A percentile compares a stretch with the other conserved stretches of the same genome.
Evolutionary conservation across 2,888 invertebrate species (phyloP).

Genomic region (Tetropium fuscum): DNA sequence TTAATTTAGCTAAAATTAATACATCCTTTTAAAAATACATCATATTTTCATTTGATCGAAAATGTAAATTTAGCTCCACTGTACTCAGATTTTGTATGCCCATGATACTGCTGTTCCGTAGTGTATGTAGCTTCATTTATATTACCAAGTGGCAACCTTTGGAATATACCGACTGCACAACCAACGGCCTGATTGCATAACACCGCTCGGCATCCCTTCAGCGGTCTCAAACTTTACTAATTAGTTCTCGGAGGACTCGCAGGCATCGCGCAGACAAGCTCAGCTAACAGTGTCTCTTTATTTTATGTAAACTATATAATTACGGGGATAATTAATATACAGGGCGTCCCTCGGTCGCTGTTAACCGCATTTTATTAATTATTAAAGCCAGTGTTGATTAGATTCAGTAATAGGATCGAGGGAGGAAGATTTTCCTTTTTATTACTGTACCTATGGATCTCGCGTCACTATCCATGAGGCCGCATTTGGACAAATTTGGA

Average conservation of each 20-base stretch:
- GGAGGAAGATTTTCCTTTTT: not conserved
- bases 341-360: conserved; percentile 22
- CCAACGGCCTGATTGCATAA: conserved; percentile 20
- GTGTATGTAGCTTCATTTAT: conserved; percentile 9
- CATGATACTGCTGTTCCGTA: too few relatives aligned
- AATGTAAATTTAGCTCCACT: too few relatives aligned
- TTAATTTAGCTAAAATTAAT: too few relatives aligned
- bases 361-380: conserved; percentile 22
- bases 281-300: conserved; percentile 34
- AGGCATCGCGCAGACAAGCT: conserved; percentile 26
- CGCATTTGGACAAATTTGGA: too few relatives aligned
- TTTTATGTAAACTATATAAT: conserved; percentile 43
- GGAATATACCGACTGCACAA: conserved; percentile 7
- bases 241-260: conserved; percentile 45
- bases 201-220: conserved; percentile 33
- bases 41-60: too few relatives aligned
- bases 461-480: too few relatives aligned
- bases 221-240: conserved; percentile 45
- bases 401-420: conserved; percentile 10
- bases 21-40: too few relatives aligned
- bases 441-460: too few relatives aligned
- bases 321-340: conserved; percentile 39
- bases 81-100: too few relatives aligned
- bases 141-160: conserved; percentile 11
- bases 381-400: conserved; percentile 24